These are phyloP conservation scores for Myiagra hebetior DNA, from an alignment of 2,113 vertebrate genomes.

Conservation along the genomic window DNA sequence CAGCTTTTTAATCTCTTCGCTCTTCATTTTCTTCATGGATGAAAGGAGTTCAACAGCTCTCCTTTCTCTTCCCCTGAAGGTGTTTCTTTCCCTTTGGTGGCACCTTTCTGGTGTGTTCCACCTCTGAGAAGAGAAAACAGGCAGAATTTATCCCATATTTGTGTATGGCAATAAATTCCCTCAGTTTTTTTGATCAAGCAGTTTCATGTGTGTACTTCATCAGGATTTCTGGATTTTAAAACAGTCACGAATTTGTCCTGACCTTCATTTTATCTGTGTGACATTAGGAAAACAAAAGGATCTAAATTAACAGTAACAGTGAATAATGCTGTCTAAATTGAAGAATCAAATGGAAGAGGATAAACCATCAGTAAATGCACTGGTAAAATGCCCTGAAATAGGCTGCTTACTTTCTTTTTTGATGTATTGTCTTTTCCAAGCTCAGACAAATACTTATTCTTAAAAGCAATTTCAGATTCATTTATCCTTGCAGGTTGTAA, in stretches of 20 bases:
- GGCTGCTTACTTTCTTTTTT: neutral
- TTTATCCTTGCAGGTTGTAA: slow-evolving; percentile 30
- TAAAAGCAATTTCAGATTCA: slow-evolving; percentile 25
- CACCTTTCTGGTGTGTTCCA: neutral
- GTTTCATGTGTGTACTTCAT: neutral
- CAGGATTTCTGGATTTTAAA: neutral
- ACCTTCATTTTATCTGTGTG: neutral
- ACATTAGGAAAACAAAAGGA: neutral
- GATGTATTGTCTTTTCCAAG: neutral
- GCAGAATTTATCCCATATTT: neutral
- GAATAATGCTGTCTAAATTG: neutral
- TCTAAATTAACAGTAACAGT: neutral
- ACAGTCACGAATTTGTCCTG: neutral
- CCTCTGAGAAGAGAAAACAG: neutral
- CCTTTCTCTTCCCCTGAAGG: neutral
- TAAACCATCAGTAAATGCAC: neutral
- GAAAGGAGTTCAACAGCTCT: neutral
- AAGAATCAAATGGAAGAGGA: neutral
- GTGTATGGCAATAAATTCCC: neutral
- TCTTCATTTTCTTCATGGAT: no score
- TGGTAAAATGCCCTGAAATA: neutral
- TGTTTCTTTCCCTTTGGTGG: neutral
- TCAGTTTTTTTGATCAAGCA: neutral
- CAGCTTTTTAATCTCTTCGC: neutral
- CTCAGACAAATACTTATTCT: neutral